Conservation (phyloP, 2,888 invertebrate genomes). For the Aspidiotus rigidus region DNA sequence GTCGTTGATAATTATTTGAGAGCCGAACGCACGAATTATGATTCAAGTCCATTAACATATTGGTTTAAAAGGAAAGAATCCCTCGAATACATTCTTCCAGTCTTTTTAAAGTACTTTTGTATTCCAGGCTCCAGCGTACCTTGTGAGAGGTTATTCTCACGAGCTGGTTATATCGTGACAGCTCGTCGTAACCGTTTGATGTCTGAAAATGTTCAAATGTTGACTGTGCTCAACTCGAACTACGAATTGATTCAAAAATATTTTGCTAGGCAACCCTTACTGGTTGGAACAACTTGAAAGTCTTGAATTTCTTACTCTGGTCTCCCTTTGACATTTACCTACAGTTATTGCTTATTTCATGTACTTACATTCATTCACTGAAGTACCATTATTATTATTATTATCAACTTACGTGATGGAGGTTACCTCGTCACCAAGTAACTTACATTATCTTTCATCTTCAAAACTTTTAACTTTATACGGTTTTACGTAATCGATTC, state of each 20-base stretch:
- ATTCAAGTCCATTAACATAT: neutral
- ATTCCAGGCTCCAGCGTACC: neutral
- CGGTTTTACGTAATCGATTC: too few species aligned
- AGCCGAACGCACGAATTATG: neutral
- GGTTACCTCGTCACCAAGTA: too few species aligned
- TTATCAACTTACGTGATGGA: too few species aligned
- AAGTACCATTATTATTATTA: too few species aligned
- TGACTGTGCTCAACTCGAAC: neutral
- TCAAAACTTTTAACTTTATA: too few species aligned
- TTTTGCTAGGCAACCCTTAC: too few species aligned
- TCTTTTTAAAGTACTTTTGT: neutral
- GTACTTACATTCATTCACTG: too few species aligned
- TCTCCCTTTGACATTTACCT: too few species aligned
- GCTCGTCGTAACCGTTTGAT: neutral
- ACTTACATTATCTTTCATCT: too few species aligned
- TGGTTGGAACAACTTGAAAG: too few species aligned
- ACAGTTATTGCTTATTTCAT: too few species aligned
- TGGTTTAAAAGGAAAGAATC: neutral
- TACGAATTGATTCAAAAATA: neutral
- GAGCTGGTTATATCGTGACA: slow-evolving; percentile 4
- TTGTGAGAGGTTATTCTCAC: slow-evolving; percentile 5
- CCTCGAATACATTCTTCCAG: neutral
- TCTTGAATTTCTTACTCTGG: too few species aligned
- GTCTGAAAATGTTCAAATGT: slow-evolving; percentile 11
- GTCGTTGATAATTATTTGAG: neutral